These are phyloP conservation scores for Scaeva pyrastri DNA, from an alignment of 2,888 invertebrate species.

Conservation along the genomic window DNA sequence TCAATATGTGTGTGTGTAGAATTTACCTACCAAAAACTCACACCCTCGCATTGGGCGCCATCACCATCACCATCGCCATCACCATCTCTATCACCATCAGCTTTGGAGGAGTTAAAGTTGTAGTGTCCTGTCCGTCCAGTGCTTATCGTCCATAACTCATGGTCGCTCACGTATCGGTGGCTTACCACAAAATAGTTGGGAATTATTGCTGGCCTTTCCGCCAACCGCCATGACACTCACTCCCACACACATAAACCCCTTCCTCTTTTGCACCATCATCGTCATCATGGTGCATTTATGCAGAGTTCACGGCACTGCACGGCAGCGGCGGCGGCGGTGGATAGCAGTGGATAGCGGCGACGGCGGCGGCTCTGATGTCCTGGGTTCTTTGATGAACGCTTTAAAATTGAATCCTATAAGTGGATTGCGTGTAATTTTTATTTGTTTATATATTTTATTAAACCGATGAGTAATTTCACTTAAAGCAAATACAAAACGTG, in stretches of 20 bases:
- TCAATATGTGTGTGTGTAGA: too few species aligned
- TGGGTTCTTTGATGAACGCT: constrained; percentile 62
- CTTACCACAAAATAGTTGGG: constrained; percentile 75
- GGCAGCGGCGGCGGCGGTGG: too few species aligned
- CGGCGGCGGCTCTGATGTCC: too few species aligned
- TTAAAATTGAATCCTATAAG: constrained; percentile 73
- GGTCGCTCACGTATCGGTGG: constrained; percentile 76
- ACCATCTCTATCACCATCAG: constrained; percentile 19
- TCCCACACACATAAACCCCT: background rate
- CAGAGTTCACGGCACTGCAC: too few species aligned
- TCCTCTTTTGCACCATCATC: background rate
- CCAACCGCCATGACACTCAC: constrained; percentile 1
- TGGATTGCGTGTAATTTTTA: constrained; percentile 49
- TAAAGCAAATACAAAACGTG: constrained; percentile 42
- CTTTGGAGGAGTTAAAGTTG: constrained; percentile 41
- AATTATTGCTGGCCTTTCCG: constrained; percentile 65
- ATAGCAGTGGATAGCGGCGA: too few species aligned
- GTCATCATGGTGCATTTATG: background rate
- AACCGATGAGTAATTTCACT: constrained; percentile 54
- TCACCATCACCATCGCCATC: too few species aligned
- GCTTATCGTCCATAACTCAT: constrained; percentile 75
- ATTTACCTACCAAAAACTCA: constrained; percentile 12
- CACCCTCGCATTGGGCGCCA: constrained; percentile 19
- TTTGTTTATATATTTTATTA: constrained; percentile 50
- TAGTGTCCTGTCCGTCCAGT: constrained; percentile 66